These are phyloP conservation scores for Cheilosia vulpina DNA, from an alignment of 2,888 invertebrate species.

Conservation along the genomic window DNA sequence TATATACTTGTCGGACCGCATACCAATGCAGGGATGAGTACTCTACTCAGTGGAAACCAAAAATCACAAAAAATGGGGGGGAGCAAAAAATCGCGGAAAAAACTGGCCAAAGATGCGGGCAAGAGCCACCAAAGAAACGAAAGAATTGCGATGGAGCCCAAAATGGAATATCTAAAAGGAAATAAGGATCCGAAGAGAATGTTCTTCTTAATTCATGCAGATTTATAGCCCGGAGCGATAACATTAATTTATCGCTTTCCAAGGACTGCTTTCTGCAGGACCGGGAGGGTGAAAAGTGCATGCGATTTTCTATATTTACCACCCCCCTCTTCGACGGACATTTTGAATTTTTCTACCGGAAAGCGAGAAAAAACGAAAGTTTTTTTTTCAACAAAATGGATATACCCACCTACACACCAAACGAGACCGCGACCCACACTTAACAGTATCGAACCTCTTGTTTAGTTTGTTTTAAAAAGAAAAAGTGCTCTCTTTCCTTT, in stretches of 20 bases:
- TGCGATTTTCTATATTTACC: constrained; percentile 69
- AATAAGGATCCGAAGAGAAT: constrained; percentile 74
- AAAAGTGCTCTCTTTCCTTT: constrained; percentile 28
- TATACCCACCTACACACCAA: constrained; percentile 17
- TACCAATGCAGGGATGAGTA: neutral
- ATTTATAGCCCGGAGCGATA: constrained; percentile 79
- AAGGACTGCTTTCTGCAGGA: constrained; percentile 34
- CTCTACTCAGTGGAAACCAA: constrained; percentile 17
- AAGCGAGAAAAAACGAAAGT: constrained; percentile 6
- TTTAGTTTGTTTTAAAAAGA: constrained; percentile 25
- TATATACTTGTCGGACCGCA: constrained; percentile 28
- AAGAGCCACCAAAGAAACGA: constrained; percentile 44
- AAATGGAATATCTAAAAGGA: constrained; percentile 73
- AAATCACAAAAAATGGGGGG: constrained; percentile 44
- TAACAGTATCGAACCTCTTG: constrained; percentile 56
- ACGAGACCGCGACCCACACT: constrained; percentile 51
- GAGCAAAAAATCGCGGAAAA: constrained; percentile 52
- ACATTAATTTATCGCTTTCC: constrained; percentile 79
- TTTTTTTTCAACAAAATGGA: constrained; percentile 34
- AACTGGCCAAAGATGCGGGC: constrained; percentile 59
- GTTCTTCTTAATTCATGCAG: constrained; percentile 78
- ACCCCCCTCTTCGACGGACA: constrained; percentile 55
- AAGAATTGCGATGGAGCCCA: constrained; percentile 60
- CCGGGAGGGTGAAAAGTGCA: constrained; percentile 59
- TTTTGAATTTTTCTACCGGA: constrained; percentile 50